Conservation (phyloP, 2,888 invertebrate species). For the Cryptosula pallasiana region DNA sequence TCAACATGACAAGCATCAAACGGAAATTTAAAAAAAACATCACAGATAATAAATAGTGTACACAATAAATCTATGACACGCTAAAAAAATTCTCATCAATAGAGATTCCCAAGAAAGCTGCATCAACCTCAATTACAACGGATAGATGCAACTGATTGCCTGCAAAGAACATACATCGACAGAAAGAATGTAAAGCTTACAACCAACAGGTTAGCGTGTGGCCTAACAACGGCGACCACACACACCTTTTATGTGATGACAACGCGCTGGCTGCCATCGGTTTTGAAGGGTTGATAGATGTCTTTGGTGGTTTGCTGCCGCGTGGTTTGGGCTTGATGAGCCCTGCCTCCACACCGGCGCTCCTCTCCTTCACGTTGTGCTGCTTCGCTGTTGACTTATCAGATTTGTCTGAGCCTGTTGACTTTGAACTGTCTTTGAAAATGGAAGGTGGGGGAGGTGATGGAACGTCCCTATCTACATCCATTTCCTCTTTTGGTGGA, state of each 20-base stretch:
- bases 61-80: too few species aligned
- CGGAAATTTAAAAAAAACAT: too few species aligned
- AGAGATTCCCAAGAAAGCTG: too few species aligned
- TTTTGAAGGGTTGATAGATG: background rate
- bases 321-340: slow-evolving; percentile 15
- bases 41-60: too few species aligned
- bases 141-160: too few species aligned
- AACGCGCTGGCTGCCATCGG: background rate
- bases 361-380: slow-evolving; percentile 15
- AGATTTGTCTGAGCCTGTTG: background rate
- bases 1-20: too few species aligned
- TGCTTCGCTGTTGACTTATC: background rate
- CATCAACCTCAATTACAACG: too few species aligned
- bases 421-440: slow-evolving; percentile 10
- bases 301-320: slow-evolving; percentile 11
- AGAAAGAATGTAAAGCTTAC: too few species aligned
- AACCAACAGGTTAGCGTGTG: too few species aligned
- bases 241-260: slow-evolving; percentile 16
- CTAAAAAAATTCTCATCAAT: too few species aligned
- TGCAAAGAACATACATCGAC: too few species aligned
- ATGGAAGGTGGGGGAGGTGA: slow-evolving; percentile 12
- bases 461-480: background rate
- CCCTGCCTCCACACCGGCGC: slow-evolving; percentile 13
- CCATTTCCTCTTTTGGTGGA: background rate
- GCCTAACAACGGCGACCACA: background rate